Evolutionary conservation across 1,140 invertebrate species (phyloP).

Genomic region (Apis laboriosa): DNA sequence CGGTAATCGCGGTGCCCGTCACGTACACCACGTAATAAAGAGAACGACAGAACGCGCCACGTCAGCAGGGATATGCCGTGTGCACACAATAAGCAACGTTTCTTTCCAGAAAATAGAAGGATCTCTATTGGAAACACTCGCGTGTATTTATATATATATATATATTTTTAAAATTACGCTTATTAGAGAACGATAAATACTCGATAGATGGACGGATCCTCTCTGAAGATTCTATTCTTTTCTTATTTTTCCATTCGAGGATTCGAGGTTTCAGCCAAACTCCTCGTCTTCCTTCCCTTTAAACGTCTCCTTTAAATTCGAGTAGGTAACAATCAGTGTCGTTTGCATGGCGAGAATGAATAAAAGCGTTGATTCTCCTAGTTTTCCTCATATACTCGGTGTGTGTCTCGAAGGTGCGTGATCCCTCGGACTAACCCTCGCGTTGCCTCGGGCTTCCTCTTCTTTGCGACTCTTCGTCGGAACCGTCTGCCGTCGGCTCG

Average conservation of each 20-base stretch:
- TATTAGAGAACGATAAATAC: too few species aligned
- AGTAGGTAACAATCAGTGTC: background rate
- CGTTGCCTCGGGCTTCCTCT: background rate
- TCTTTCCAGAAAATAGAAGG: background rate
- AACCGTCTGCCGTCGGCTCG: background rate
- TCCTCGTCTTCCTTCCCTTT: background rate
- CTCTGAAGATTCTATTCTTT: background rate
- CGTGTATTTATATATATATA: too few species aligned
- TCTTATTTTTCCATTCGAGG: too few species aligned
- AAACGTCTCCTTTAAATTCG: background rate
- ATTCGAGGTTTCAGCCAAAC: background rate
- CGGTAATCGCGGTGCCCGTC: conserved; percentile 36
- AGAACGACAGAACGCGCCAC: conserved; percentile 2
- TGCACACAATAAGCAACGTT: conserved; percentile 22
- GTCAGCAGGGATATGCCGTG: background rate
- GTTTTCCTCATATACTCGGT: background rate
- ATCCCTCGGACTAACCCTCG: background rate
- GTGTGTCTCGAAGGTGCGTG: background rate
- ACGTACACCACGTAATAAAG: conserved; percentile 34
- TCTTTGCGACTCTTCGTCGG: too few species aligned
- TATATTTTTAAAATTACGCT: too few species aligned
- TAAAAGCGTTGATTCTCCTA: conserved; percentile 8
- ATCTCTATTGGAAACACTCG: background rate
- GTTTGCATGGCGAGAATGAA: background rate
- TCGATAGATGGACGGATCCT: too few species aligned